These are phyloP conservation scores for Sitta carolinensis DNA, from an alignment of 2,797 vertebrate genomes.

Conservation along the genomic window DNA sequence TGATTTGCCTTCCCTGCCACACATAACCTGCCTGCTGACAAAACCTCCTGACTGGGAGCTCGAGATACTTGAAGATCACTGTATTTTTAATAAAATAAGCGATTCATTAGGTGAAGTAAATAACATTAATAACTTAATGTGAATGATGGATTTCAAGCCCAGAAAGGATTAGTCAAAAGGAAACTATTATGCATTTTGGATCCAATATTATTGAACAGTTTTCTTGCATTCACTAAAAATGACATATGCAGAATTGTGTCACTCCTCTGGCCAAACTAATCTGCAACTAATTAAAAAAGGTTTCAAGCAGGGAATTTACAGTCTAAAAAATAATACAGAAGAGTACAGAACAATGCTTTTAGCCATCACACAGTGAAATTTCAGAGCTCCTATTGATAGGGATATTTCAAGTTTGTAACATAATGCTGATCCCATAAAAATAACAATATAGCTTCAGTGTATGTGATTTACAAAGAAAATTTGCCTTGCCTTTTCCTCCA, in stretches of 20 bases:
- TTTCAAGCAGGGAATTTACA: background rate
- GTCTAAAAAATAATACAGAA: background rate
- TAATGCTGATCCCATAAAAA: background rate
- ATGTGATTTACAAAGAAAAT: background rate
- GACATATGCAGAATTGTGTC: background rate
- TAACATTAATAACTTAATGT: background rate
- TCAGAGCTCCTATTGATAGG: background rate
- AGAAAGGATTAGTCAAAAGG: background rate
- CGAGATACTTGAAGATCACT: background rate
- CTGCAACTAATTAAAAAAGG: background rate
- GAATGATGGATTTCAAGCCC: background rate
- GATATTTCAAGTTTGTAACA: fast-evolving
- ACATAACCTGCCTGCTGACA: background rate
- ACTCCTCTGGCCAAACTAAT: background rate
- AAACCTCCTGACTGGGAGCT: background rate
- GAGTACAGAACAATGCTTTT: background rate
- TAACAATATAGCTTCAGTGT: background rate
- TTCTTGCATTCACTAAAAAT: background rate
- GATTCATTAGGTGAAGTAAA: background rate
- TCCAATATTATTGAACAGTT: background rate
- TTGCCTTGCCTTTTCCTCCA: conserved; percentile 87
- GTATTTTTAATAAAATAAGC: background rate
- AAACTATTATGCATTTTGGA: background rate
- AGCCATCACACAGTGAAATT: background rate
- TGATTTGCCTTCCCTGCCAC: background rate